A percentile compares a stretch with the other conserved stretches of the same genome.
Evolutionary conservation across 1,140 invertebrate genomes (phyloP).

Genomic region (Eufriesea mexicana): DNA sequence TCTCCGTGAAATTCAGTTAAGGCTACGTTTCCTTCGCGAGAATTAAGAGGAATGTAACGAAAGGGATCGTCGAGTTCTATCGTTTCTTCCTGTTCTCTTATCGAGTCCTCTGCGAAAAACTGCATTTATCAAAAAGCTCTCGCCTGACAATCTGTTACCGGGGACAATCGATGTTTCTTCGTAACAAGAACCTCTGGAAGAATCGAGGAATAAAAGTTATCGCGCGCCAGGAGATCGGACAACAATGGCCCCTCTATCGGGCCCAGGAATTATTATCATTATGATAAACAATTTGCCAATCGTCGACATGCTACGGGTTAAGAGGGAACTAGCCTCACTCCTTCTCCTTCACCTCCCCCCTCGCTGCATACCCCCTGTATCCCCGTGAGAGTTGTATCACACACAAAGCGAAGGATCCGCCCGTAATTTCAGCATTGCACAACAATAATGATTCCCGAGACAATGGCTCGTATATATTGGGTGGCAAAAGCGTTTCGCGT

Average conservation of each 20-base stretch:
- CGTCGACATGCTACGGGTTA: slow-evolving; percentile 1
- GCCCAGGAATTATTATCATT: slow-evolving; percentile 31
- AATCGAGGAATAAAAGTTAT: slow-evolving; percentile 9
- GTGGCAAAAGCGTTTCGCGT: slow-evolving; percentile 68
- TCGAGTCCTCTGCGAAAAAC: neutral
- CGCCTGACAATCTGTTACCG: neutral
- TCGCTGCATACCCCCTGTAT: too few species aligned
- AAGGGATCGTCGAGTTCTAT: too few species aligned
- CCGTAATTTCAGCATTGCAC: slow-evolving; percentile 66
- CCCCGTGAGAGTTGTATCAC: slow-evolving; percentile 43
- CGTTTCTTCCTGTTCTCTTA: neutral
- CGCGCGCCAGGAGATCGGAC: neutral
- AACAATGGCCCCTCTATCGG: slow-evolving; percentile 16
- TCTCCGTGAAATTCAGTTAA: too few species aligned
- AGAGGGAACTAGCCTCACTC: neutral
- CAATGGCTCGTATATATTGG: slow-evolving; percentile 70
- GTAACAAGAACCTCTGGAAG: neutral
- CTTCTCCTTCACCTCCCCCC: neutral
- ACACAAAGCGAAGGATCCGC: slow-evolving; percentile 59
- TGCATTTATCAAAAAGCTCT: neutral
- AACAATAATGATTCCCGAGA: slow-evolving; percentile 67
- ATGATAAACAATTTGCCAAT: slow-evolving; percentile 43
- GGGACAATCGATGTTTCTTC: slow-evolving; percentile 42
- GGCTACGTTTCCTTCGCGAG: too few species aligned
- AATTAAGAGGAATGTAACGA: too few species aligned